Evolutionary conservation across 2,797 vertebrate species (phyloP).

Genomic region (Tokudaia tokunoshimensis): DNA sequence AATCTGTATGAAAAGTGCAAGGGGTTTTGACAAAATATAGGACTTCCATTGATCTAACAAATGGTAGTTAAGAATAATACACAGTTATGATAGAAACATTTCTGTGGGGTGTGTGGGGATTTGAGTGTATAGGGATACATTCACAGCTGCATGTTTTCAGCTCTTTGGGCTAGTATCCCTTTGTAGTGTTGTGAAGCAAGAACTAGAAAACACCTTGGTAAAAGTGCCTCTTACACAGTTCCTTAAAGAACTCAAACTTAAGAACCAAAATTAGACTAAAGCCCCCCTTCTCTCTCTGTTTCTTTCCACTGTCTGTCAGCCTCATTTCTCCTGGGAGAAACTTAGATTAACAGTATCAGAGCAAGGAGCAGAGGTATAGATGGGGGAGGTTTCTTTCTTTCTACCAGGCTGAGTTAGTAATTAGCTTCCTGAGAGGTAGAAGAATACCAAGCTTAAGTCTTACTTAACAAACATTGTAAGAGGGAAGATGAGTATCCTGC

Average conservation of each 20-base stretch:
- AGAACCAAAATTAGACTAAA: conserved; percentile 75
- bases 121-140: fast-evolving
- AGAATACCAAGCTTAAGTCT: conserved; percentile 17
- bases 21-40: background rate
- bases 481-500: conserved; percentile 14
- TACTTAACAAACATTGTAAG: conserved; percentile 65
- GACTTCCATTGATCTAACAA: background rate
- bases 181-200: background rate
- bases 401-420: conserved; percentile 75
- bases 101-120: background rate
- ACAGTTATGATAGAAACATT: background rate
- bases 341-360: conserved; percentile 69
- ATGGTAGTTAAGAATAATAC: background rate
- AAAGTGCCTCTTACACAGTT: conserved; percentile 67
- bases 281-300: conserved; percentile 70
- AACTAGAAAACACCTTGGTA: background rate
- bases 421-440: conserved; percentile 58
- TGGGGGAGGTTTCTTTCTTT: conserved; percentile 63
- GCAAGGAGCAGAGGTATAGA: conserved; percentile 60
- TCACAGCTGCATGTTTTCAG: background rate
- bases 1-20: background rate
- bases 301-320: conserved; percentile 77
- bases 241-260: conserved; percentile 64
- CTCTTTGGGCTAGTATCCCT: background rate
- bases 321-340: conserved; percentile 72